A percentile compares a stretch with the other conserved stretches of the same genome.
Evolutionary conservation across 2,888 invertebrate species (phyloP).

Genomic region (Osmoderma eremita): DNA sequence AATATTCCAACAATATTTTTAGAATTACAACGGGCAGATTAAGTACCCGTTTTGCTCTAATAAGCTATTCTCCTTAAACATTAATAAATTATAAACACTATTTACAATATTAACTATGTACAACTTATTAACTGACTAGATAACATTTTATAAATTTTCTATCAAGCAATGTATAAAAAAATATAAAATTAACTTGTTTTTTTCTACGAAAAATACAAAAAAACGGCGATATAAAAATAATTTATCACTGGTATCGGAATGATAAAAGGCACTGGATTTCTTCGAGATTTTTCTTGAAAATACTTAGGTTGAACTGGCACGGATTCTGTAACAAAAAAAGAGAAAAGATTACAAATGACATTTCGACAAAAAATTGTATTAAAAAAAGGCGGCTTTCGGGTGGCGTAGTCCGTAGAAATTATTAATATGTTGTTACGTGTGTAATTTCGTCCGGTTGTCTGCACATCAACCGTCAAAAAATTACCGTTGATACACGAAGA

Average conservation of each 20-base stretch:
- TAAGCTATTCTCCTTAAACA: conserved; percentile 18
- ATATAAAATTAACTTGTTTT: conserved; percentile 56
- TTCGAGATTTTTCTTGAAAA: conserved; percentile 33
- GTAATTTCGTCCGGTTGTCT: conserved; percentile 41
- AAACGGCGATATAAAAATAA: conserved; percentile 51
- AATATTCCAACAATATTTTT: conserved; percentile 24
- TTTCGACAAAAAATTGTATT: background rate
- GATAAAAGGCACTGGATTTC: conserved; percentile 59
- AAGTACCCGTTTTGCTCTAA: background rate
- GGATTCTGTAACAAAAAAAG: conserved; percentile 52
- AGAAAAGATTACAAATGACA: conserved; percentile 33
- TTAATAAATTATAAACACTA: conserved; percentile 55
- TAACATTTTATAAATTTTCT: conserved; percentile 56
- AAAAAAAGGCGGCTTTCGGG: conserved; percentile 41
- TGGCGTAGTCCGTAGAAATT: background rate
- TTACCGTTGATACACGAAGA: conserved; percentile 45
- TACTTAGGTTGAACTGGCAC: conserved; percentile 47
- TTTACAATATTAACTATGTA: conserved; percentile 51
- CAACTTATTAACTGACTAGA: conserved; percentile 42
- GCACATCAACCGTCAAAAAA: conserved; percentile 54
- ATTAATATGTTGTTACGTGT: conserved; percentile 34
- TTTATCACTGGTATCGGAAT: conserved; percentile 58
- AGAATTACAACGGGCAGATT: no score
- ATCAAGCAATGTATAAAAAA: conserved; percentile 58
- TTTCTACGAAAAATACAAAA: conserved; percentile 14